Percentiles rank a stretch among this genome's conserved stretches.
Conservation (phyloP, 1,140 invertebrate species). For the Tetragnatha versicolor region DNA sequence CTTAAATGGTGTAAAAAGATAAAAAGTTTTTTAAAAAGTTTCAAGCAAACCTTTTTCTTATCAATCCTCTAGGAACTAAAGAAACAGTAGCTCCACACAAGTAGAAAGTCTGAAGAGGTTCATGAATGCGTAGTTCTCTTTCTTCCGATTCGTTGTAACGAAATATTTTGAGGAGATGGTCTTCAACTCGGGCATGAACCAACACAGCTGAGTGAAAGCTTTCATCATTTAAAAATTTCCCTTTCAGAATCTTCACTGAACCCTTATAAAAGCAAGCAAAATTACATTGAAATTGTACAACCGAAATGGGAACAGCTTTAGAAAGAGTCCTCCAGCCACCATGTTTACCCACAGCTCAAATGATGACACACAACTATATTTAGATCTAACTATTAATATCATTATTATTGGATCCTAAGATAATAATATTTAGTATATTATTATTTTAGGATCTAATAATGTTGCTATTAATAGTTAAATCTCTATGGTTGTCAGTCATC, state of each 20-base stretch:
- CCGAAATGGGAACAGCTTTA: too few relatives aligned
- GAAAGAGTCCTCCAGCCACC: too few relatives aligned
- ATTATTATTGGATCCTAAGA: too few relatives aligned
- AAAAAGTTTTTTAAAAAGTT: not conserved
- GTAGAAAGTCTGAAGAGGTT: not conserved
- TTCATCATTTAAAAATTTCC: slow-evolving; percentile 22
- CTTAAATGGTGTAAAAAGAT: not conserved
- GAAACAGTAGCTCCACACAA: slow-evolving; percentile 21
- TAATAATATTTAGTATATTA: too few relatives aligned
- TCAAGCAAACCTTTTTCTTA: slow-evolving; percentile 5
- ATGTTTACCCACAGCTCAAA: too few relatives aligned
- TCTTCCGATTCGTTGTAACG: not conserved
- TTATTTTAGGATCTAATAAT: too few relatives aligned
- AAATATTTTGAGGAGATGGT: slow-evolving; percentile 17
- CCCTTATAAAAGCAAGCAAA: not conserved
- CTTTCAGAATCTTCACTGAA: slow-evolving; percentile 20
- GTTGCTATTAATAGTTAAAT: too few relatives aligned
- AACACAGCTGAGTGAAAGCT: not conserved
- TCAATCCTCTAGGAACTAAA: slow-evolving; percentile 21
- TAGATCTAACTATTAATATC: too few relatives aligned
- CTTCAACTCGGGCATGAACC: slow-evolving; percentile 5
- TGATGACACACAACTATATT: too few relatives aligned
- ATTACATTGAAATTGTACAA: not conserved
- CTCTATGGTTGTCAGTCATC: too few relatives aligned
- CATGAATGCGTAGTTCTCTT: not conserved